Conservation (phyloP, 2,888 invertebrate species). For the Ectropis crepuscularia region DNA sequence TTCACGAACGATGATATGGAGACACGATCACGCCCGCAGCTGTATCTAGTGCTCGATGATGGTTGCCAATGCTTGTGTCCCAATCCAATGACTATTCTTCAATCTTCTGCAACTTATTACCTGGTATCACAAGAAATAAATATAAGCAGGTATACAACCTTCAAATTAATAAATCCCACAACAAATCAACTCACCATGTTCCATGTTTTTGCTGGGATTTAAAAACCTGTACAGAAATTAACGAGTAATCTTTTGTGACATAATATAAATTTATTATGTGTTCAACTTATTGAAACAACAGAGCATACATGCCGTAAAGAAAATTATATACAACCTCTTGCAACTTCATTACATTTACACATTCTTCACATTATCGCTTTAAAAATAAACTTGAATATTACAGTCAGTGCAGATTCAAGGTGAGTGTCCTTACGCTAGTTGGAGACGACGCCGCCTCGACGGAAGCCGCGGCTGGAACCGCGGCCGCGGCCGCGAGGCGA, state of each 20-base stretch:
- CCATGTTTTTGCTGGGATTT: constrained; percentile 47
- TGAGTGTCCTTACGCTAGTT: constrained; percentile 58
- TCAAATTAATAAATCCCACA: constrained; percentile 54
- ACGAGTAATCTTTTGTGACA: constrained; percentile 59
- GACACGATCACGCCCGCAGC: constrained; percentile 27
- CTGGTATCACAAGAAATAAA: constrained; percentile 60
- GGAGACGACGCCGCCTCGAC: constrained; percentile 72
- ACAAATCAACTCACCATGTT: constrained; percentile 72
- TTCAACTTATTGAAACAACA: constrained; percentile 70
- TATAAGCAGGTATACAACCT: constrained; percentile 48
- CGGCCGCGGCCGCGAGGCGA: constrained; percentile 64
- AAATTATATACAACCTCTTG: constrained; percentile 78
- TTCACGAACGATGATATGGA: constrained; percentile 39
- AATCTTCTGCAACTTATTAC: constrained; percentile 55
- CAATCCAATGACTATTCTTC: constrained; percentile 6
- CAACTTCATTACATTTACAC: constrained; percentile 74
- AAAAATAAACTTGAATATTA: constrained; percentile 57
- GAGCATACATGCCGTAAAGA: constrained; percentile 76
- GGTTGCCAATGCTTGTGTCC: constrained; percentile 3
- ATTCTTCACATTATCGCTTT: constrained; percentile 54
- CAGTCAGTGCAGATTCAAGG: constrained; percentile 57
- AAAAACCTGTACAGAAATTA: constrained; percentile 62
- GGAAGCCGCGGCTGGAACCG: constrained; percentile 66
- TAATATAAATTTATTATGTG: constrained; percentile 75
- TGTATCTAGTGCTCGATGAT: constrained; percentile 6